A percentile compares a stretch with the other conserved stretches of the same genome.
Conservation (phyloP, 2,888 invertebrate genomes). For the Synergus itoensis region DNA sequence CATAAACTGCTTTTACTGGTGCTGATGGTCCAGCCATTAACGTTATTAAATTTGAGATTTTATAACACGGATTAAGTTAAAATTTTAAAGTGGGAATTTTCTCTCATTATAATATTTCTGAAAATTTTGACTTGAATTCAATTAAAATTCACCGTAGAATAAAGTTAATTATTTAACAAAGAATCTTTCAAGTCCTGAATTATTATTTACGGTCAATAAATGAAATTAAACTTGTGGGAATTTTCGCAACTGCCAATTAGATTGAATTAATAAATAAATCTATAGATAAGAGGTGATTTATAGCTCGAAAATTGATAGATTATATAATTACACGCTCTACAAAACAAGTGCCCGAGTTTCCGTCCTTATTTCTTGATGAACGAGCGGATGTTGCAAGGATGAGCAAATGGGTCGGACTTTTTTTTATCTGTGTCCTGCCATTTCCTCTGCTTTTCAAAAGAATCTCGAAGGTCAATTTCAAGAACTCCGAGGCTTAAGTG, state of each 20-base stretch:
- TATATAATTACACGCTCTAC: conserved; percentile 35
- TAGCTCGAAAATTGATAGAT: conserved; percentile 8
- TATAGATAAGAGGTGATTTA: not conserved
- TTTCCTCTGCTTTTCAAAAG: conserved; percentile 3
- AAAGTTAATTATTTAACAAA: not conserved
- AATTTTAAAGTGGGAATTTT: not conserved
- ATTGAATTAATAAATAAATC: not conserved
- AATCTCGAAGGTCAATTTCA: not conserved
- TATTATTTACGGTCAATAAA: not conserved
- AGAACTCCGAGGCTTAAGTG: not conserved
- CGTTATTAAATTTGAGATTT: conserved; percentile 14
- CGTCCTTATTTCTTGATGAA: conserved; percentile 1
- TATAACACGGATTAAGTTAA: not conserved
- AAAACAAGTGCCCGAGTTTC: conserved; percentile 7
- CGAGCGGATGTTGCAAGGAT: conserved; percentile 43
- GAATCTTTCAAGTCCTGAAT: not conserved
- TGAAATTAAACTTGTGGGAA: not conserved
- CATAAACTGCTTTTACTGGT: not conserved
- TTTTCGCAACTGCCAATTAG: not conserved
- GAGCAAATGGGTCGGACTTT: conserved; percentile 55
- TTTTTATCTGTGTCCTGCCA: not conserved
- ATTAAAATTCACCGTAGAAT: not conserved
- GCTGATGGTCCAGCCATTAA: not conserved
- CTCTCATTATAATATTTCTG: not conserved
- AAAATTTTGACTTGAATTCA: not conserved